Conservation (phyloP, 1,140 invertebrate genomes). For the Aporrectodea caliginosa region DNA sequence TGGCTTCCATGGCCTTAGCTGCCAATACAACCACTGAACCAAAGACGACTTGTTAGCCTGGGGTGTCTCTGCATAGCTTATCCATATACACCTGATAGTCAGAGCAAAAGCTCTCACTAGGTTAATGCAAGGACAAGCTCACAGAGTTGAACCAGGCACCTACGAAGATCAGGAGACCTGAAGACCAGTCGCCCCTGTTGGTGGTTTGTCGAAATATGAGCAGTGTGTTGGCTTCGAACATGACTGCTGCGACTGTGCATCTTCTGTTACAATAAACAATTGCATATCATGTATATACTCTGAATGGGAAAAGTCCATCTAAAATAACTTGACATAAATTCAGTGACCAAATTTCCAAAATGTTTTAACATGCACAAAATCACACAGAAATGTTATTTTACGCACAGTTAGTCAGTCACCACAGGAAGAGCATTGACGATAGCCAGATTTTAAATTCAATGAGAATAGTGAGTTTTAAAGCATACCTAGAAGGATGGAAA, state of each 20-base stretch:
- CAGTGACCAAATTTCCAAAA: background rate
- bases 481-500: no score
- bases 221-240: background rate
- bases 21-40: background rate
- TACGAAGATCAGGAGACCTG: background rate
- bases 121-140: background rate
- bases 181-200: background rate
- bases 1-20: background rate
- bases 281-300: no score
- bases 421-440: no score
- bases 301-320: background rate
- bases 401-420: no score
- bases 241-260: background rate
- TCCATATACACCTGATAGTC: background rate
- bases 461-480: no score
- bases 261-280: no score
- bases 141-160: background rate
- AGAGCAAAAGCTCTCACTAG: background rate
- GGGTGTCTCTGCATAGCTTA: background rate
- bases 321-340: background rate
- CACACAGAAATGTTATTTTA: background rate
- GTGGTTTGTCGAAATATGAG: background rate
- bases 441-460: no score
- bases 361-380: background rate
- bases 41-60: background rate